These are phyloP conservation scores for Lagopus muta DNA, from an alignment of 2,113 vertebrate genomes.

Conservation along the genomic window DNA sequence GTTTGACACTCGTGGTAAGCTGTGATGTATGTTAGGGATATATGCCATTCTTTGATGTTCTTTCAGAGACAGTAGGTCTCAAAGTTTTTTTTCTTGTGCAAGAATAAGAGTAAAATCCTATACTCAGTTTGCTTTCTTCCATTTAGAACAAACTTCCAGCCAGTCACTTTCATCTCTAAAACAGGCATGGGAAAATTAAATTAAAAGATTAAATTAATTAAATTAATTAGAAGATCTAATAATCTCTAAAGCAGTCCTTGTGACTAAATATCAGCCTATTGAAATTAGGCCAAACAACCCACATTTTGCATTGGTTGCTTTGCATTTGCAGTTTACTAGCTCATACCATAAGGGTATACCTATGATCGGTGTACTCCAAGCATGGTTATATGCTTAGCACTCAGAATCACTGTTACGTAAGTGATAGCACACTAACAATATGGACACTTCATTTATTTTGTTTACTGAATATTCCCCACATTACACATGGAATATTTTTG, in stretches of 20 bases:
- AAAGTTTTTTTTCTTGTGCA: background rate
- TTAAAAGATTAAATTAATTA: too few species aligned
- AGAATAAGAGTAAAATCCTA: background rate
- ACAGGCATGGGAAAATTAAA: background rate
- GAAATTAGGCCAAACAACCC: accelerated
- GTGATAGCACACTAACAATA: background rate
- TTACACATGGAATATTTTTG: background rate
- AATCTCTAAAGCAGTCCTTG: background rate
- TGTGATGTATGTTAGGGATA: accelerated
- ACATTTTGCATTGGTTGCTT: background rate
- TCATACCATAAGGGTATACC: accelerated
- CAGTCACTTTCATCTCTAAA: background rate
- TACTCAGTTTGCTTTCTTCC: background rate
- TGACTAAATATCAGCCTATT: background rate
- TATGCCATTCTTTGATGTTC: background rate
- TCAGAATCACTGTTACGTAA: background rate
- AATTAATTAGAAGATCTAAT: background rate
- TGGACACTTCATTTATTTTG: background rate
- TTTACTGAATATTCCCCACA: background rate
- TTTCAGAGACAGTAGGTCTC: background rate
- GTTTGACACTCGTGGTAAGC: background rate
- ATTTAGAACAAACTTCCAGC: accelerated
- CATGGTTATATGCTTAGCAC: background rate
- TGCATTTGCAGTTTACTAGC: background rate
- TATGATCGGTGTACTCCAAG: background rate